Evolutionary conservation across 1,140 invertebrate species (phyloP), one percentile per base, ranked within the genome.

Genomic region (Sesamia nonagrioides): DNA sequence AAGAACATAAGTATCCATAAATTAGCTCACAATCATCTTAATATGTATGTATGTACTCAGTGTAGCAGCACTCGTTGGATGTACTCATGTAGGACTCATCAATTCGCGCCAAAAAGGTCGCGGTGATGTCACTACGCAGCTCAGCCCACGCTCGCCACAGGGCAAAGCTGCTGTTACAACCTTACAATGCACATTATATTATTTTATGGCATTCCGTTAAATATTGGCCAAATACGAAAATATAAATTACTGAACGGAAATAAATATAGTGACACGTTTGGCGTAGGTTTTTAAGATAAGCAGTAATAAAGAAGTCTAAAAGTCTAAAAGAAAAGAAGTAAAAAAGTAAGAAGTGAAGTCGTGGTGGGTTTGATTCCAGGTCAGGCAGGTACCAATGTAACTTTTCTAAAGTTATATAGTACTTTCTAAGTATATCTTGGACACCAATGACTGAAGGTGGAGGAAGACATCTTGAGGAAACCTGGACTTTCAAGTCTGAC

Each of bases 81-180:
- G 66, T 33, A 69, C 13, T 45, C 40, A 45, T 69, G 66, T 33
- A 69, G 21, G 66, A 69, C 42, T 69, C 66, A 69, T 50, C 66
- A 66, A 69, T 52, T 50, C 33, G 66, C 48, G 33, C 48, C 66
- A 35, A 69, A 48, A 69, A 52, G 42, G 48, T 69, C 45, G 45
- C 33, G 66, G 15, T 69, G 66, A 69, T 69, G 66, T 69, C 66
- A 69, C 66, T 35, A 27, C n/a, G 45, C 27, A 33, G 45, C 58
- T n/a, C 58, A n/a, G 21, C 66, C 66, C 66, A 69, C 66, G 66
- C 66, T 35, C 7, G 21, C 66, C 66, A 9, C 21, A 69, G 66
- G 66, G 66, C 66, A 69, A 69, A 35, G 11, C 45, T 35, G 45
- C 13, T 48, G 13, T 11, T 21, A 42, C 42, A 48, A 33, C 66